Evolutionary conservation across 2,797 vertebrate species (phyloP).

Genomic region (Argya squamiceps): DNA sequence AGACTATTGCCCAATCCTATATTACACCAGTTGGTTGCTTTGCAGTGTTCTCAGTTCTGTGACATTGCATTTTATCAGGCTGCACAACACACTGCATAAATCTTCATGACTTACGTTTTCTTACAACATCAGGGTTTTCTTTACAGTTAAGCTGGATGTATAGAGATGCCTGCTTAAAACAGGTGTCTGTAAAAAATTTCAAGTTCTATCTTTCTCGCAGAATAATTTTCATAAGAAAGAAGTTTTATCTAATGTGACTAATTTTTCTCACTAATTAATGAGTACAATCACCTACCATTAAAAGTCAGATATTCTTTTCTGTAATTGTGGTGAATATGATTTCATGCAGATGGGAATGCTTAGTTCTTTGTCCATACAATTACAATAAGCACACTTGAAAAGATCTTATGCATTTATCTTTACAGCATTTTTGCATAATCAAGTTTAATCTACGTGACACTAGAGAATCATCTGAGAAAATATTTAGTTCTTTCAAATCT

Average conservation of each 20-base stretch:
- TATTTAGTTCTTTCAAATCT: conserved; percentile 42
- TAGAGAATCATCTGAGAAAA: conserved; percentile 27
- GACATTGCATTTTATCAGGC: not conserved
- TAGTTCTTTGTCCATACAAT: not conserved
- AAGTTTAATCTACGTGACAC: conserved; percentile 4
- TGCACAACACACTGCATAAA: not conserved
- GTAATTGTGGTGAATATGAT: not conserved
- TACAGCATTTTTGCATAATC: not conserved
- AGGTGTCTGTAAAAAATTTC: not conserved
- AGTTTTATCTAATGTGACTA: not conserved
- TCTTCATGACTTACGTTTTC: not conserved
- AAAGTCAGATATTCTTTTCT: not conserved
- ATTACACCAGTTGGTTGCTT: not conserved
- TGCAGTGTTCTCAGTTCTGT: not conserved
- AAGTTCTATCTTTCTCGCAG: not conserved
- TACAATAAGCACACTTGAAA: not conserved
- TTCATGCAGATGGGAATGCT: not conserved
- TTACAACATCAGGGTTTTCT: not conserved
- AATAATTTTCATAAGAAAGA: not conserved
- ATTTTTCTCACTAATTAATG: not conserved
- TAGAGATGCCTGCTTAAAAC: not conserved
- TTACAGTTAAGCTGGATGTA: not conserved
- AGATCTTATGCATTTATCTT: not conserved
- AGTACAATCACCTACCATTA: not conserved
- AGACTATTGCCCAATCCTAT: not conserved